phyloP scores from a whole-genome alignment of 2,888 invertebrate species.

The Atethmia centrago region DNA sequence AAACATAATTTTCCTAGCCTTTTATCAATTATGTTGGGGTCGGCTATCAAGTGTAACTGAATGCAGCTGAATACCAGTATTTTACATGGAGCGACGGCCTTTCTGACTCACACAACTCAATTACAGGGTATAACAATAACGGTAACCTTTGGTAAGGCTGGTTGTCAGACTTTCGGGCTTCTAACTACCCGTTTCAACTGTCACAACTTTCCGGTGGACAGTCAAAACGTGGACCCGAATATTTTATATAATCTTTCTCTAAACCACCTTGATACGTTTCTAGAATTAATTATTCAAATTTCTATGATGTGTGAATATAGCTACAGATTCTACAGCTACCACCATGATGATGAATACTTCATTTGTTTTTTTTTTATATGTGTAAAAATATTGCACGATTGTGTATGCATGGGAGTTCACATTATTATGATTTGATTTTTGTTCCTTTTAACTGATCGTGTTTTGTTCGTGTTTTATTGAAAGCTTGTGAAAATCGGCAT shows the following conservation, averaged over 20 bases:
- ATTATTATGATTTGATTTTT: slow-evolving; percentile 31
- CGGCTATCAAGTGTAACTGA: neutral
- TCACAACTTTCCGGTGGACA: neutral
- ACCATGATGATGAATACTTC: neutral
- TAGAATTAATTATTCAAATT: neutral
- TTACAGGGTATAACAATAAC: neutral
- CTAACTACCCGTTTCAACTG: neutral
- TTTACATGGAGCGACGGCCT: neutral
- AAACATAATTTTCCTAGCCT: neutral
- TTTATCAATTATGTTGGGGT: neutral
- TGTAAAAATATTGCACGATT: slow-evolving; percentile 55
- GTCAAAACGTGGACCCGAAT: no score
- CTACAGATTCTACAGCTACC: neutral
- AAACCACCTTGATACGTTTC: neutral
- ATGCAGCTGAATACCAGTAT: neutral
- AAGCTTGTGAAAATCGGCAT: slow-evolving; percentile 59
- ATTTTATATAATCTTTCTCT: neutral
- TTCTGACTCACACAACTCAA: no score
- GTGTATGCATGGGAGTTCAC: slow-evolving; percentile 63
- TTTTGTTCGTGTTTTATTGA: slow-evolving; percentile 42
- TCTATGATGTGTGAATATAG: neutral
- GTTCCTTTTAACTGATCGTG: slow-evolving; percentile 25
- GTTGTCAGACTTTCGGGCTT: neutral
- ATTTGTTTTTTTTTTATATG: slow-evolving; percentile 17
- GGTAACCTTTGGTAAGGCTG: neutral